Evolutionary conservation across 2,888 invertebrate genomes (phyloP).

Genomic region (Apotomis betuletana): DNA sequence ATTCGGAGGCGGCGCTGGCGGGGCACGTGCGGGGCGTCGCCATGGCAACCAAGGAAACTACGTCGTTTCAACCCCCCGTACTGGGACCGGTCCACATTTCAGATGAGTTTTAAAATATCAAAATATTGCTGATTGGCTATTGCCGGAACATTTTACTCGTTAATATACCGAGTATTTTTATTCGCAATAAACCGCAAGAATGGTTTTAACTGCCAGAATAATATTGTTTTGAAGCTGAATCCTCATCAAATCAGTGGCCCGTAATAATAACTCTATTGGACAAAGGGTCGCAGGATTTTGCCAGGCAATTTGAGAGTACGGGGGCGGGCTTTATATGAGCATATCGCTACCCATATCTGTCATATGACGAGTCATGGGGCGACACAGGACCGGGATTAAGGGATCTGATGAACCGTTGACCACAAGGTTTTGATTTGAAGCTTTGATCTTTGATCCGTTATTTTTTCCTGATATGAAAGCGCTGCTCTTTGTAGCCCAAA

Average conservation of each 20-base stretch:
- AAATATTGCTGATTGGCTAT: constrained; percentile 18
- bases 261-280: constrained; percentile 75
- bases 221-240: constrained; percentile 46
- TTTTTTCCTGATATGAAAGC: constrained; percentile 1
- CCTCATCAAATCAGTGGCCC: constrained; percentile 72
- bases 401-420: constrained; percentile 36
- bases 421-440: constrained; percentile 1
- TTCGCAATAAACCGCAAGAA: not conserved
- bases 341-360: constrained; percentile 46
- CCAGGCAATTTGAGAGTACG: constrained; percentile 69
- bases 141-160: not conserved
- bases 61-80: constrained; percentile 69
- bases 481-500: not conserved
- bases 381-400: constrained; percentile 39
- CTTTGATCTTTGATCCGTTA: constrained; percentile 16
- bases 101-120: constrained; percentile 40
- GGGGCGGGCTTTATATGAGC: constrained; percentile 57
- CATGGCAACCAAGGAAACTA: constrained; percentile 78
- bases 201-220: constrained; percentile 16
- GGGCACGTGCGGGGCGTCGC: constrained; percentile 76
- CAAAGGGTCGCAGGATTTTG: constrained; percentile 74
- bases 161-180: not conserved
- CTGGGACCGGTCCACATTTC: constrained; percentile 50
- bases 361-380: constrained; percentile 47
- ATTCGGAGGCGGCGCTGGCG: constrained; percentile 61